These are phyloP conservation scores for Xenopus laevis DNA, from an alignment of 2,113 vertebrate genomes.

Conservation along the genomic window DNA sequence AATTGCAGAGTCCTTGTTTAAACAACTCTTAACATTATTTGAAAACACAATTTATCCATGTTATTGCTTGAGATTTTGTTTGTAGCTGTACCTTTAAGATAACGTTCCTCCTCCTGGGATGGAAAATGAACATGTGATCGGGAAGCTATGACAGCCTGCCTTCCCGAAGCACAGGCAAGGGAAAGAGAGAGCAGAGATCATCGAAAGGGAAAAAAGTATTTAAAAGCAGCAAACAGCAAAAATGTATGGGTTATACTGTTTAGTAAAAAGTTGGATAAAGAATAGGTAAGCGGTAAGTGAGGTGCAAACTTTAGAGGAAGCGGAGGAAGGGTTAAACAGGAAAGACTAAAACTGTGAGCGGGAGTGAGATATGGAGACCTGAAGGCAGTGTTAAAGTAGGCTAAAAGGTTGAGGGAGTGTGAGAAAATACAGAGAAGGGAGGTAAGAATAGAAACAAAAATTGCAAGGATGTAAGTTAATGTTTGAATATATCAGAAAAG, in stretches of 20 bases:
- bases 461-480: neutral
- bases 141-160: slow-evolving; percentile 26
- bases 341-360: neutral
- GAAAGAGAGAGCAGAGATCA: neutral
- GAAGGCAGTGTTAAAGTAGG: neutral
- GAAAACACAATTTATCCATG: too few species aligned
- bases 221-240: neutral
- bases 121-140: slow-evolving; percentile 28
- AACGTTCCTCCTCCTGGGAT: slow-evolving; percentile 26
- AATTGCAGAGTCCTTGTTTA: too few species aligned
- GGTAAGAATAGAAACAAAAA: neutral
- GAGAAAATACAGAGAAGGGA: neutral
- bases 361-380: neutral
- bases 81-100: slow-evolving; percentile 22
- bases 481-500: neutral
- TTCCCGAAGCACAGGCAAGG: slow-evolving; percentile 8
- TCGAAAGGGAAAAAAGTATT: neutral
- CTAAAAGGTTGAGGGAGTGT: neutral
- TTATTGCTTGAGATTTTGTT: too few species aligned
- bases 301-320: neutral
- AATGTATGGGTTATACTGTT: neutral
- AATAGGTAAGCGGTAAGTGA: neutral
- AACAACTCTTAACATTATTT: too few species aligned
- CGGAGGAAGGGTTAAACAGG: neutral
- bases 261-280: neutral